A percentile compares a stretch with the other conserved stretches of the same genome.
Evolutionary conservation across 2,888 invertebrate genomes (phyloP).

Genomic region (Pollenia amentaria): DNA sequence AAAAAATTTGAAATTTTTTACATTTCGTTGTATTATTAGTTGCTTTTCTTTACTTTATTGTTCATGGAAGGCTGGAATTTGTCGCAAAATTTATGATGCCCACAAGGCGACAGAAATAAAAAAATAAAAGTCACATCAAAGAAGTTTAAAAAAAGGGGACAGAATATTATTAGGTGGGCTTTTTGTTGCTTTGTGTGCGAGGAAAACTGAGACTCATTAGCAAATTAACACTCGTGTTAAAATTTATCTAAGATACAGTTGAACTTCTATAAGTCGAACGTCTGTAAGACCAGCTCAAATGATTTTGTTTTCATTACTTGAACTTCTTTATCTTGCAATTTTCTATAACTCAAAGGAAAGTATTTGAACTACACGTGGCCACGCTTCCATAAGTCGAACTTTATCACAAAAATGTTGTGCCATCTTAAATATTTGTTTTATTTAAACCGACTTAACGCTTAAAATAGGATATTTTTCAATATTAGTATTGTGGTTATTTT

Average conservation of each 20-base stretch:
- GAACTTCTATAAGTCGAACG: too few relatives aligned
- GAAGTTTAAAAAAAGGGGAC: constrained; percentile 33
- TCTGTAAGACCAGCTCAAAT: too few relatives aligned
- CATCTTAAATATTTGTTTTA: too few relatives aligned
- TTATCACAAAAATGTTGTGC: too few relatives aligned
- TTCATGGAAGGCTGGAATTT: constrained; percentile 68
- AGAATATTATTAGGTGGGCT: constrained; percentile 31
- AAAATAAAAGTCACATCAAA: constrained; percentile 43
- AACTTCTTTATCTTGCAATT: neutral
- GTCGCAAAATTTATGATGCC: constrained; percentile 72
- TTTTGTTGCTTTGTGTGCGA: constrained; percentile 21
- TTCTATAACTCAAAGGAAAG: too few relatives aligned
- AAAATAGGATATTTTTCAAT: too few relatives aligned
- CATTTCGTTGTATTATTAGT: constrained; percentile 8
- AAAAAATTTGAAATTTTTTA: constrained; percentile 56
- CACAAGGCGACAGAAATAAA: constrained; percentile 59
- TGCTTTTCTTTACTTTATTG: constrained; percentile 43
- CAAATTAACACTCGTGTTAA: constrained; percentile 72
- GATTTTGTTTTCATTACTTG: too few relatives aligned
- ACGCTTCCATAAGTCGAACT: too few relatives aligned
- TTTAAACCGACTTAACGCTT: too few relatives aligned
- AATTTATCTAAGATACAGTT: constrained; percentile 45
- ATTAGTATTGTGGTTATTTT: too few relatives aligned
- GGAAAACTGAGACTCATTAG: constrained; percentile 64
- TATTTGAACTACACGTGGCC: too few relatives aligned